Evolutionary conservation across 37 sponge, comb jelly and placozoan species (phyloP), one percentile per base, ranked within the genome.

Genomic region (Ephydatia muelleri): DNA sequence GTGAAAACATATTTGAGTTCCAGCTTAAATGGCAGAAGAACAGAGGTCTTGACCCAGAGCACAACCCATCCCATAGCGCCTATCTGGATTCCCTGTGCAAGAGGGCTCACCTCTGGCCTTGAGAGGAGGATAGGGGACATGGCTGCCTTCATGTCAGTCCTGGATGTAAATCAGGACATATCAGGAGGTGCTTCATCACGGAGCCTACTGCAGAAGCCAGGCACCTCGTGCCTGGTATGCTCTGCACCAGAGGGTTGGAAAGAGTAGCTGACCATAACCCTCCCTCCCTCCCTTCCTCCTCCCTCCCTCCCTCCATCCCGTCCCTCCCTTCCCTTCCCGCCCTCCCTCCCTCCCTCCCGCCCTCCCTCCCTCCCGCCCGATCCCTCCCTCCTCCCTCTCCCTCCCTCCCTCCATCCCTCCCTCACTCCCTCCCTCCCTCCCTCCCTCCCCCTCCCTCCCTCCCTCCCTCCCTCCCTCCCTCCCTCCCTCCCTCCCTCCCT

Each of bases 181-280:
- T 67, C 87, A 92, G 37, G 95, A 95, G 65, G 91, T 78, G 5
- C 77, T 92, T 0, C 33, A 31, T n/a, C 94, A 92, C 82, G 78
- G 49, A 8, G n/a, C 40, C 13, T 82, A 86, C 76, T 88, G 90
- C 82, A 82, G 75, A 47, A 69, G 74, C 32, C 77, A 64, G 6
- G 76, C 76, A 38, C 79, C 14, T 23, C 31, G 5, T 88, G 76
- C 27, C 77, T 68, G 86, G 93, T 92, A 77, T 64, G 72, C 34
- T 13, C 28, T 31, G 25, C 33, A 67, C n/a, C n/a, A n/a, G n/a
- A n/a, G n/a, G n/a, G n/a, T n/a, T n/a, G n/a, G n/a, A n/a, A n/a
- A n/a, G n/a, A n/a, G n/a, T n/a, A n/a, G n/a, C n/a, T n/a, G n/a
- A n/a, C n/a, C n/a, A n/a, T n/a, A n/a, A n/a, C n/a, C n/a, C n/a